phyloP scores from a whole-genome alignment of 2,113 vertebrate genomes.

The Barbus barbus region DNA sequence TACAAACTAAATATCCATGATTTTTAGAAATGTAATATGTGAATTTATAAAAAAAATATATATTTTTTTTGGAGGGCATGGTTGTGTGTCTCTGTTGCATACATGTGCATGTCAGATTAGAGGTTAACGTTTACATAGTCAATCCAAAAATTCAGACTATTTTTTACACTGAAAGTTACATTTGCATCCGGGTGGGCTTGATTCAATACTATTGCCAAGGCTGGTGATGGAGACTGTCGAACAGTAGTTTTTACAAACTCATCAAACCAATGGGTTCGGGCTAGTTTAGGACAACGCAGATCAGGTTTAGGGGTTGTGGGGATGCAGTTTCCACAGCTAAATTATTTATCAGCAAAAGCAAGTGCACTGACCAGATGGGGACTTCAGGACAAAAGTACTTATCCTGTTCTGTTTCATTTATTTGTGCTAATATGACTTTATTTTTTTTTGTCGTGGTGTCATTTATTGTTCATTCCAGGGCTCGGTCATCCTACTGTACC shows the following conservation, averaged over 20 bases:
- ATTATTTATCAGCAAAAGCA: constrained; percentile 70
- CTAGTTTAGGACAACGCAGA: constrained; percentile 26
- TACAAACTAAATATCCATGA: constrained; percentile 38
- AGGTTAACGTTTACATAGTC: constrained; percentile 59
- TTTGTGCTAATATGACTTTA: constrained; percentile 59
- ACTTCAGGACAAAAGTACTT: constrained; percentile 74
- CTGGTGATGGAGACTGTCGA: constrained; percentile 44
- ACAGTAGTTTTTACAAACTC: constrained; percentile 50
- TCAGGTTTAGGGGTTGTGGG: constrained; percentile 44
- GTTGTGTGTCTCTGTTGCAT: constrained; percentile 45
- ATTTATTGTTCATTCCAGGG: constrained; percentile 45
- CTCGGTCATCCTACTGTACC: constrained; percentile 59
- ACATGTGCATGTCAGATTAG: constrained; percentile 62
- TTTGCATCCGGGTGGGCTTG: constrained; percentile 34
- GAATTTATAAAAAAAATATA: too few relatives aligned
- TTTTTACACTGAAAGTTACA: constrained; percentile 61
- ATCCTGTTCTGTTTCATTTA: constrained; percentile 57
- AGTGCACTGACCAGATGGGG: constrained; percentile 73
- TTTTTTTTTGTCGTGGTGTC: constrained; percentile 25
- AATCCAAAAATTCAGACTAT: constrained; percentile 54
- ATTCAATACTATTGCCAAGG: constrained; percentile 44
- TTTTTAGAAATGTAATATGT: constrained; percentile 36
- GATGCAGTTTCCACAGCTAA: constrained; percentile 54
- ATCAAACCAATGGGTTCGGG: constrained; percentile 15
- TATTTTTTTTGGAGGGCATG: constrained; percentile 41